Evolutionary conservation across 2,888 invertebrate species (phyloP), one percentile per base, ranked within the genome.

Genomic region (Drosophila limbata): DNA sequence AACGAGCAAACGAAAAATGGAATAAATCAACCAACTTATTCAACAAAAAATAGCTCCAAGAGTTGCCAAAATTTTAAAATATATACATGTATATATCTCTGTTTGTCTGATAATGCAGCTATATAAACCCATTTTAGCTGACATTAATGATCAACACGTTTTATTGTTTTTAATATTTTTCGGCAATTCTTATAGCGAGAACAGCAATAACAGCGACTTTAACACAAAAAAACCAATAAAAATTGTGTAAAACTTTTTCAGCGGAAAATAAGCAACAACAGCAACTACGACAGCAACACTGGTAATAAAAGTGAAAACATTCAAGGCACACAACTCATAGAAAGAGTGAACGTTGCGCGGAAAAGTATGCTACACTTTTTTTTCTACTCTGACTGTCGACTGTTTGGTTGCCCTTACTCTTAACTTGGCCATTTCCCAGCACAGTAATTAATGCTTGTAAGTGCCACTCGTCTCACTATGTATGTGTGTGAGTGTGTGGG

Each of bases 401-500:
- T 62, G 48, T 59, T 70, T 61, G 59, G 56, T 68, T 69, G 75
- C 70, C 80, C 51, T 67, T 56, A 10, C 33, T 56, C 39, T 62
- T 55, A 31, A 40, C 33, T 63, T 19, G 60, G 78, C 88, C 89
- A 81, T 75, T 75, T 66, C 64, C 64, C 60, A 59, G 64, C 88
- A 79, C 55, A 79, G 90, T 89, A 84, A 84, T 84, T 84, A 84
- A 82, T 85, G 90, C 71, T 73, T 76, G 77, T 76, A 73, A 89
- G 76, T 82, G 80, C 84, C 77, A 76, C 77, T 83, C 69, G 63
- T 66, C 56, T 63, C 31, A 37, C 57, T 45, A 42, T 39, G 45
- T 48, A 21, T 51, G 44, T 60, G 40, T 44, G 31, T 31, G 67
- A 47, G 47, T 48, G 51, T 44, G 55, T 50, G 60, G 35, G 50